Evolutionary conservation across 1,140 invertebrate species (phyloP).

Genomic region (Apis cerana): DNA sequence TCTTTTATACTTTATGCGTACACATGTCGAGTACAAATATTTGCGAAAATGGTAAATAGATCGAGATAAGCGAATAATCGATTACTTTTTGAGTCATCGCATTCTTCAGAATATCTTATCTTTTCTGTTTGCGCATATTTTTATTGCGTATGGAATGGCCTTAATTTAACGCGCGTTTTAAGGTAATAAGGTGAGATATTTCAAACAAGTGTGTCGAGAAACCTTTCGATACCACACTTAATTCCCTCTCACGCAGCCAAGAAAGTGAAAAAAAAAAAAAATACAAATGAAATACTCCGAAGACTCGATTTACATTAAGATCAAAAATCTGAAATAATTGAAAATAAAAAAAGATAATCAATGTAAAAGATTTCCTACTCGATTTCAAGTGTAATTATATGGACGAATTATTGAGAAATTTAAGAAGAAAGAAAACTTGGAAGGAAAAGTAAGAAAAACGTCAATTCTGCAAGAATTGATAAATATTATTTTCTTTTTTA

Average conservation of each 20-base stretch:
- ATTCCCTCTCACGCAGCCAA: neutral
- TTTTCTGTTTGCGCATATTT: too few relatives aligned
- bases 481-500: neutral
- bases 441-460: slow-evolving; percentile 16
- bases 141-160: neutral
- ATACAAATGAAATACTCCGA: neutral
- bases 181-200: neutral
- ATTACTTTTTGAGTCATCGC: slow-evolving; percentile 1
- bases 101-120: slow-evolving; percentile 3
- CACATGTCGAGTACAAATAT: neutral
- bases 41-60: neutral
- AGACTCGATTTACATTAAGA: too few relatives aligned
- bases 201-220: slow-evolving; percentile 15
- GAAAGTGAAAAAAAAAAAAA: slow-evolving; percentile 7
- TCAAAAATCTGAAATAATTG: too few relatives aligned
- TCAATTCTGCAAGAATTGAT: neutral
- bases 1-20: neutral
- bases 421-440: neutral
- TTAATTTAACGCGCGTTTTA: neutral
- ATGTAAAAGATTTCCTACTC: neutral
- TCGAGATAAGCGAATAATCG: slow-evolving; percentile 9
- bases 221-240: slow-evolving; percentile 3
- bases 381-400: neutral
- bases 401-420: neutral
- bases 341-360: too few relatives aligned